A percentile compares a stretch with the other conserved stretches of the same genome.
These are phyloP conservation scores for Brienomyrus brachyistius DNA, from an alignment of 2,113 vertebrate species.

Conservation along the genomic window DNA sequence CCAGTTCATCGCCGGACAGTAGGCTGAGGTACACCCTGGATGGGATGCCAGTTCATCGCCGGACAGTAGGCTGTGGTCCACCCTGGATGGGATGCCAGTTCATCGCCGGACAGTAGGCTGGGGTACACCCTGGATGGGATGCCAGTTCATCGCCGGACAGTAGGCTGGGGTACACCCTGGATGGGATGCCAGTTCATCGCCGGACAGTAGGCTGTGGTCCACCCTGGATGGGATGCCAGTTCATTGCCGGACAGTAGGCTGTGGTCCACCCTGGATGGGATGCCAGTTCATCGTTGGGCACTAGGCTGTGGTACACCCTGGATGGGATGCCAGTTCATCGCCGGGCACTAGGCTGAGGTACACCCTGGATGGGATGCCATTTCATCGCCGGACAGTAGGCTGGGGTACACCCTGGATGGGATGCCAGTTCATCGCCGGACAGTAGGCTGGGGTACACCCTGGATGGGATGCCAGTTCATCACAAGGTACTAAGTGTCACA, in stretches of 20 bases:
- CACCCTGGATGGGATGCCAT: background rate
- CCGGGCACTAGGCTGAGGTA: background rate
- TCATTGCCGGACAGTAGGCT: too few relatives aligned
- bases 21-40: background rate
- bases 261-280: too few relatives aligned
- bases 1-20: background rate
- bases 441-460: background rate
- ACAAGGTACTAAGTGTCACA: too few relatives aligned
- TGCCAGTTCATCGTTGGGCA: background rate
- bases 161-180: background rate
- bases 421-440: background rate
- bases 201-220: background rate
- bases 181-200: background rate
- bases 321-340: background rate
- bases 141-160: background rate
- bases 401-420: too few relatives aligned
- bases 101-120: too few relatives aligned
- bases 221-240: background rate
- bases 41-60: background rate
- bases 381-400: too few relatives aligned
- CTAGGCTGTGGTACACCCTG: background rate
- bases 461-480: background rate
- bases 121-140: too few relatives aligned
- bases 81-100: background rate
- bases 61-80: background rate